Base-by-base conservation (phyloP, 2,888 invertebrate species). In the Hipparchia sbordonii region DNA sequence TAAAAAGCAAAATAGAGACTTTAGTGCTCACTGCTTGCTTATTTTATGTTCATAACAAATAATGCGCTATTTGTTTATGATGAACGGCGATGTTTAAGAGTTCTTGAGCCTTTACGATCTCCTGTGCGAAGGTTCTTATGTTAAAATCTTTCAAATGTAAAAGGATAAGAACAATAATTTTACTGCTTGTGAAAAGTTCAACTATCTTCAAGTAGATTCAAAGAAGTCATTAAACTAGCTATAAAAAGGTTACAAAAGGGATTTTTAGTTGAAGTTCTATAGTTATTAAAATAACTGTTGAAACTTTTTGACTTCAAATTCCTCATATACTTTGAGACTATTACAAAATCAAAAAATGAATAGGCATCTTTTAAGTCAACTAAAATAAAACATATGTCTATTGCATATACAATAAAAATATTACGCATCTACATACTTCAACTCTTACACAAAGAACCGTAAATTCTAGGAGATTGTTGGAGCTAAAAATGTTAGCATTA, bases 131-230 rank as follows among this genome's bases (percentile, higher is more conserved):
- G 62, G 13, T 46, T 13, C 46, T 62, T 45, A 10, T 6, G 60
- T 45, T 45, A 61, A 23, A 45, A 45, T 8, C 12, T 33, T 65
- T 65, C 12, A 63, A 33, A 33, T 65, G 10, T 12, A 33, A 52
- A 52, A 65, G 65, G 33, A 65, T 65, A 52, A 10, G 65, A 63
- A 65, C 52, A 63, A 51, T 63, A 48, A 33, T 65, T 65, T 65
- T 65, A 65, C 65, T 52, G 33, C 65, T 65, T n/a, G n/a, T 6
- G 52, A 51, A 52, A 51, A 33, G 9, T 23, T 51, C 51, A 10
- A 23, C 10, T n/a, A 2, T 7, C 12, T 8, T n/a, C 46, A 45
- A 10, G 45, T 6, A 51, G 12, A 33, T 65, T 65, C 48, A 23
- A 63, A 63, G 48, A 5, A 48, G 13, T 63, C 48, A 63, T 63